phyloP scores from a whole-genome alignment of 2,113 vertebrate species.

The Natator depressus region DNA sequence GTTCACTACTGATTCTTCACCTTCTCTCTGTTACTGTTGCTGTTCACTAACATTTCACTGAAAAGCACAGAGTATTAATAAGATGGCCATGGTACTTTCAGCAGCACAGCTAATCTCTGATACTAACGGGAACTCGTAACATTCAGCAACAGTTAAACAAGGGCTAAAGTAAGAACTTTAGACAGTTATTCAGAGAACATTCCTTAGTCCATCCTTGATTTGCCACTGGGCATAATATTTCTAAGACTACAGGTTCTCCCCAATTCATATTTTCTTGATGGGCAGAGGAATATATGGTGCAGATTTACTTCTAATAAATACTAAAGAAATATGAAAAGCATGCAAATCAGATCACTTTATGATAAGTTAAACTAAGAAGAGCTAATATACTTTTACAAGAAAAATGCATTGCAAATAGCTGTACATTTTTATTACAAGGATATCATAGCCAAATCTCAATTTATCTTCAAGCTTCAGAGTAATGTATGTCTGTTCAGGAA shows the following conservation, averaged over 20 bases:
- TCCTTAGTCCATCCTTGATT: background rate
- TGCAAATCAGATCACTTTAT: background rate
- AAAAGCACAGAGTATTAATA: background rate
- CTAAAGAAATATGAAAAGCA: background rate
- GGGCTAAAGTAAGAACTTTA: too few species aligned
- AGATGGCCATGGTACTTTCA: background rate
- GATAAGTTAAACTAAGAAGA: background rate
- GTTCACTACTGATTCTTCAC: background rate
- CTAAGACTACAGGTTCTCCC: background rate
- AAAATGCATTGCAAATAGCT: fast-evolving
- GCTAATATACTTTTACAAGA: background rate
- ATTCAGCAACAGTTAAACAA: background rate
- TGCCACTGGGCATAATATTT: background rate
- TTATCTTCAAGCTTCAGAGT: slow-evolving; percentile 97
- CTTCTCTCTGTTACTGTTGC: background rate
- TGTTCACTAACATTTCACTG: background rate
- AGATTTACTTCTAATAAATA: background rate
- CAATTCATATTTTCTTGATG: background rate
- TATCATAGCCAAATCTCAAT: slow-evolving; percentile 99
- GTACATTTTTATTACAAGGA: slow-evolving; percentile 82
- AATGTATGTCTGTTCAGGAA: slow-evolving; percentile 97
- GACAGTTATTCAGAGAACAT: too few species aligned
- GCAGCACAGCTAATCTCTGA: background rate
- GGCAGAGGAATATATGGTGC: background rate
- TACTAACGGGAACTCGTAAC: background rate